Percentiles rank a stretch among this genome's conserved stretches.
Evolutionary conservation across 2,797 vertebrate genomes (phyloP).

Genomic region (Balearica regulorum): DNA sequence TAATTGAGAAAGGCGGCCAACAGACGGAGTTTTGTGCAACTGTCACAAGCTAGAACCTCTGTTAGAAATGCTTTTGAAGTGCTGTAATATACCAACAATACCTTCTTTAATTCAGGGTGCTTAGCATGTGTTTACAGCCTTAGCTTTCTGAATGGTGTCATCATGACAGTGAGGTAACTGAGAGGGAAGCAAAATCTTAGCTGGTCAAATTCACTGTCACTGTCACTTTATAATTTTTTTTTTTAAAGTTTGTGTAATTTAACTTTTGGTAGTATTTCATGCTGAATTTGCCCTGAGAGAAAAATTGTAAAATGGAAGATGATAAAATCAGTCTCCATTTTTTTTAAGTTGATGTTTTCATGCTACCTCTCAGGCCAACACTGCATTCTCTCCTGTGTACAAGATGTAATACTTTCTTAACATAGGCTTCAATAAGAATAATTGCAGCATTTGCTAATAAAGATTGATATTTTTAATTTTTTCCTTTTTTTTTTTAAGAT

Average conservation of each 20-base stretch:
- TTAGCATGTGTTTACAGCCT: background rate
- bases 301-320: background rate
- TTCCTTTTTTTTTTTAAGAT: background rate
- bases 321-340: background rate
- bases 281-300: background rate
- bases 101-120: background rate
- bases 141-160: background rate
- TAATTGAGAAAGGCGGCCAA: background rate
- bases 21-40: background rate
- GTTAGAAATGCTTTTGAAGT: background rate
- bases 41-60: background rate
- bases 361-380: background rate
- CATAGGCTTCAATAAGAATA: background rate
- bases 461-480: background rate
- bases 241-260: background rate
- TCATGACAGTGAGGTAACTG: background rate
- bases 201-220: background rate
- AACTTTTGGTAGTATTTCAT: background rate
- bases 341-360: background rate
- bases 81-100: background rate
- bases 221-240: background rate
- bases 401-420: background rate
- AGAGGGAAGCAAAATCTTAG: background rate
- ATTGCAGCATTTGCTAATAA: background rate
- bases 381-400: rapidly evolving